Conservation (phyloP, 2,797 vertebrate species). For the Leptodactylus fallax region DNA sequence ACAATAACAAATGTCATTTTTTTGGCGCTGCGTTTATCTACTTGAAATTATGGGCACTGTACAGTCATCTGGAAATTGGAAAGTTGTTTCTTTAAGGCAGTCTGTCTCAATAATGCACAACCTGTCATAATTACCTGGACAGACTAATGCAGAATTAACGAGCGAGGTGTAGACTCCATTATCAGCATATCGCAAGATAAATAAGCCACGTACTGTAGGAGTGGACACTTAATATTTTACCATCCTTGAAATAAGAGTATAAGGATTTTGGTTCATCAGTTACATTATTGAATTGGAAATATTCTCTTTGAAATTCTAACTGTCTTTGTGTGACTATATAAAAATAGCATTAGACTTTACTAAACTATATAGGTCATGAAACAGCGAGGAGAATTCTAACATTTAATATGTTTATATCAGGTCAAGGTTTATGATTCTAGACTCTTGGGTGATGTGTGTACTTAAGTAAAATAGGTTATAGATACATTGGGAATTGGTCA, state of each 20-base stretch:
- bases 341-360: neutral
- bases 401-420: neutral
- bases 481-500: too few relatives aligned
- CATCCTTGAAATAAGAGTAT: neutral
- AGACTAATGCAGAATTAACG: conserved; percentile 21
- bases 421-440: neutral
- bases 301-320: neutral
- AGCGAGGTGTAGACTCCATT: neutral
- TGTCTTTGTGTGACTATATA: neutral
- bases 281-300: neutral
- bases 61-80: conserved; percentile 57
- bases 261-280: neutral
- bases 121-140: conserved; percentile 15
- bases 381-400: neutral
- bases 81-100: conserved; percentile 38
- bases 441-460: neutral
- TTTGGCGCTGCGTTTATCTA: conserved; percentile 58
- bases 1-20: conserved; percentile 56
- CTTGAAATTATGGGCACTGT: conserved; percentile 51
- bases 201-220: neutral
- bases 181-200: neutral
- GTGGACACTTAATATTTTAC: neutral
- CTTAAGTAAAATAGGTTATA: too few relatives aligned
- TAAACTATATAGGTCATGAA: neutral
- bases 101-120: conserved; percentile 27